phyloP scores from a whole-genome alignment of 35 echinoderm and acorn worm genomes.

The Stichopus chloronotus region DNA sequence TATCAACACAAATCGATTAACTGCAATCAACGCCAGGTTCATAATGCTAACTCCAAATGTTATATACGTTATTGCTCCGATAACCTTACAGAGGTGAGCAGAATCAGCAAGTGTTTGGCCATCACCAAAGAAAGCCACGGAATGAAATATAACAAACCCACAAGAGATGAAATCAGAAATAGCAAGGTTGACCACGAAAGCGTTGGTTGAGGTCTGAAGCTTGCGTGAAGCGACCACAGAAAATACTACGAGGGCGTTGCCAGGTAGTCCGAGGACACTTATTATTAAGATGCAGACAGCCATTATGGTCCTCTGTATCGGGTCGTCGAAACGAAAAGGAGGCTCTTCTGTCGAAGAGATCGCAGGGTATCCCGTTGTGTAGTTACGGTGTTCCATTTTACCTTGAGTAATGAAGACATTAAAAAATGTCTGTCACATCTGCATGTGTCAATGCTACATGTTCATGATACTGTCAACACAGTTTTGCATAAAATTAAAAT shows the following conservation, averaged over 20 bases:
- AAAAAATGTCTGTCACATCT: no score
- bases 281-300: background rate
- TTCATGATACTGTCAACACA: no score
- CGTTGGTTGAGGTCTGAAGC: constrained; percentile 74
- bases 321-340: background rate
- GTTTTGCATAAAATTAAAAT: no score
- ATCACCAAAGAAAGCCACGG: constrained; percentile 51
- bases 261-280: background rate
- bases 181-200: constrained; percentile 71
- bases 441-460: no score
- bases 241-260: constrained; percentile 8
- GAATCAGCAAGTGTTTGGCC: constrained; percentile 20
- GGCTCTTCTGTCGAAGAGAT: background rate
- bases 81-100: constrained; percentile 5
- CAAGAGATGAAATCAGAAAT: constrained; percentile 55
- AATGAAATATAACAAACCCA: constrained; percentile 28
- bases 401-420: background rate
- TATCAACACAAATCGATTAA: constrained; percentile 67
- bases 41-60: constrained; percentile 49
- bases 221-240: background rate
- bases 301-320: background rate
- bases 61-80: constrained; percentile 22
- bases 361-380: no score
- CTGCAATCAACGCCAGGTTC: constrained; percentile 50
- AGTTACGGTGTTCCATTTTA: background rate